A percentile compares a stretch with the other conserved stretches of the same genome.
phyloP scores from a whole-genome alignment of 1,140 invertebrate species.

The Drosophila arawakana region DNA sequence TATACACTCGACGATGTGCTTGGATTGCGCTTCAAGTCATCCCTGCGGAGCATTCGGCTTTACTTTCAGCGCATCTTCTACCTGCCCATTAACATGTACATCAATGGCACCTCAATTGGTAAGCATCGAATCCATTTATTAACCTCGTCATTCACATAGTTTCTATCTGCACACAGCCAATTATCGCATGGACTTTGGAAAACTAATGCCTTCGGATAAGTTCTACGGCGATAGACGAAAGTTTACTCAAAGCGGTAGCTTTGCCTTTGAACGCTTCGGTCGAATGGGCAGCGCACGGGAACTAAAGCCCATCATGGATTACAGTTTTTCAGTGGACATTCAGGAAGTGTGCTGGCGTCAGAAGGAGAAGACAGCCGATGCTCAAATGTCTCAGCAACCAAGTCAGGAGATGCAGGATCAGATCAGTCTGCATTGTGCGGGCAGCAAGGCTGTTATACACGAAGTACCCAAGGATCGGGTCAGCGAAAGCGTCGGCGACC shows the following conservation, averaged over 20 bases:
- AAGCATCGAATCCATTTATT: not conserved
- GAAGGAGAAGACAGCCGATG: slow-evolving; percentile 1
- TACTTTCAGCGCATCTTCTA: slow-evolving; percentile 82
- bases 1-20: slow-evolving; percentile 71
- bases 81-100: slow-evolving; percentile 72
- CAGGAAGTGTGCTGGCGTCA: slow-evolving; percentile 44
- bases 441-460: slow-evolving; percentile 29
- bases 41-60: slow-evolving; percentile 57
- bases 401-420: not conserved
- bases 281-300: slow-evolving; percentile 53
- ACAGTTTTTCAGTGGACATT: slow-evolving; percentile 59
- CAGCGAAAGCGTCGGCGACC: not conserved
- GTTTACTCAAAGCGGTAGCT: slow-evolving; percentile 43
- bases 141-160: not conserved
- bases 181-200: slow-evolving; percentile 70
- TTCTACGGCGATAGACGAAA: slow-evolving; percentile 44
- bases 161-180: slow-evolving; percentile 39
- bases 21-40: slow-evolving; percentile 71
- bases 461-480: slow-evolving; percentile 38
- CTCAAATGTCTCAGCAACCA: not conserved
- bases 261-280: slow-evolving; percentile 66
- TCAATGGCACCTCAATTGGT: slow-evolving; percentile 68
- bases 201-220: slow-evolving; percentile 59
- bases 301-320: slow-evolving; percentile 66
- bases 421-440: slow-evolving; percentile 5